Conservation (phyloP, 2,113 vertebrate species). For the Opisthocomus hoazin region DNA sequence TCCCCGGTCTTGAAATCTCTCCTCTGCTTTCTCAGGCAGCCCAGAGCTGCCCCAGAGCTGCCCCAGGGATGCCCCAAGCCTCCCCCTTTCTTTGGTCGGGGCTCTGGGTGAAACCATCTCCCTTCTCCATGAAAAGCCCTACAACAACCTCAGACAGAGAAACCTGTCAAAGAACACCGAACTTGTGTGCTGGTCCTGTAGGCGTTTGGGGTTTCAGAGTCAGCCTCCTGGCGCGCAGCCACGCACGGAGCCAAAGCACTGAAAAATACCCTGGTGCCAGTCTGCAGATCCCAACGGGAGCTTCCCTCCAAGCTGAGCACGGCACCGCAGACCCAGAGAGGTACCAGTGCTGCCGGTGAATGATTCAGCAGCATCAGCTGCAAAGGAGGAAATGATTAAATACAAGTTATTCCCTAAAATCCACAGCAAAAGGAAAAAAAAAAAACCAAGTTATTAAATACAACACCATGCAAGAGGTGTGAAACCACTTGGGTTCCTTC, state of each 20-base stretch:
- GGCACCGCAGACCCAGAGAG: not conserved
- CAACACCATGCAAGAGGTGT: fast-evolving
- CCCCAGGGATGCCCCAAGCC: not conserved
- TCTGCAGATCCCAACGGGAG: not conserved
- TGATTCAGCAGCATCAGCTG: not conserved
- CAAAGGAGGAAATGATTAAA: not conserved
- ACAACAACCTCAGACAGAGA: not conserved
- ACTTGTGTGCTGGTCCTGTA: fast-evolving
- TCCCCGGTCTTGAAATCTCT: not conserved
- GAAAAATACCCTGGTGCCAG: not conserved
- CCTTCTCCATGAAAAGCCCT: not conserved
- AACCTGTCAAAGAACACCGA: not conserved
- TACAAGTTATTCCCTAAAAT: not conserved
- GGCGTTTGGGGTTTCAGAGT: not conserved
- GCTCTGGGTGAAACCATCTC: not conserved
- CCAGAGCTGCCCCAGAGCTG: not conserved
- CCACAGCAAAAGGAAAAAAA: not conserved
- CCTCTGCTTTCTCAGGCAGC: not conserved
- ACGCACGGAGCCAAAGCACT: not conserved
- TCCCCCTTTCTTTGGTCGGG: not conserved
- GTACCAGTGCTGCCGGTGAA: not conserved
- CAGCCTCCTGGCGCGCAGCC: not conserved
- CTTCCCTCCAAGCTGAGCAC: not conserved
- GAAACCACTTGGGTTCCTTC: not conserved
- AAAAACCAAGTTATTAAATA: not conserved